Evolutionary conservation across 2,888 invertebrate species (phyloP), one percentile per base, ranked within the genome.

Genomic region (Melanchra persicariae): DNA sequence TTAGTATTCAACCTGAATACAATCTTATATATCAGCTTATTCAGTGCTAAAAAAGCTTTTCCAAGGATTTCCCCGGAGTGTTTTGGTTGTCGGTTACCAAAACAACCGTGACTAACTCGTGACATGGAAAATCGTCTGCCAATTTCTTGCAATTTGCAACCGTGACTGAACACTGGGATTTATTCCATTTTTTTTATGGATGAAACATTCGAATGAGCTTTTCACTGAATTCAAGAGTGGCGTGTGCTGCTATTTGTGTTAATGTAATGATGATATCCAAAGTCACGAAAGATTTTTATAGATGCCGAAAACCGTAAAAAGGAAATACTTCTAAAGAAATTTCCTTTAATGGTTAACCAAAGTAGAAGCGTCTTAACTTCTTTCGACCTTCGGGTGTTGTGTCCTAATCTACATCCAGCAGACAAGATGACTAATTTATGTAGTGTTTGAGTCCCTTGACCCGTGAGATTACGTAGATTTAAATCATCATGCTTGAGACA

Each of bases 401-500:
- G 74, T 60, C 57, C 54, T 74, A 69, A 81, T 81, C 67, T 70
- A 54, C n/a, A 45, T 40, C 19, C 17, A 63, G 40, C 49, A 75
- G 69, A 78, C 54, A 65, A 58, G 58, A 75, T 77, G 74, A 81
- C 73, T 68, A 76, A 77, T 67, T 52, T 77, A 72, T 75, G 71
- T 76, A 78, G 26, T 55, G 52, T 67, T 61, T 26, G 67, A 82
- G 84, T 85, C 84, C 85, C 82, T 81, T 85, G 83, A 84, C 85
- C 85, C 70, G 62, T 52, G 43, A 66, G 75, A 82, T 81, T 80
- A 77, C 73, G 61, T 68, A 79, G 77, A 84, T 83, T n/a, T 87
- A 83, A 84, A 86, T 85, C 83, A 86, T 80, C 79, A 79, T 80
- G 78, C 86, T 87, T 86, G 85, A 88, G 88, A 87, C 85, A 80